These are phyloP conservation scores for Tineola bisselliella DNA, from an alignment of 2,888 invertebrate species.

Conservation along the genomic window DNA sequence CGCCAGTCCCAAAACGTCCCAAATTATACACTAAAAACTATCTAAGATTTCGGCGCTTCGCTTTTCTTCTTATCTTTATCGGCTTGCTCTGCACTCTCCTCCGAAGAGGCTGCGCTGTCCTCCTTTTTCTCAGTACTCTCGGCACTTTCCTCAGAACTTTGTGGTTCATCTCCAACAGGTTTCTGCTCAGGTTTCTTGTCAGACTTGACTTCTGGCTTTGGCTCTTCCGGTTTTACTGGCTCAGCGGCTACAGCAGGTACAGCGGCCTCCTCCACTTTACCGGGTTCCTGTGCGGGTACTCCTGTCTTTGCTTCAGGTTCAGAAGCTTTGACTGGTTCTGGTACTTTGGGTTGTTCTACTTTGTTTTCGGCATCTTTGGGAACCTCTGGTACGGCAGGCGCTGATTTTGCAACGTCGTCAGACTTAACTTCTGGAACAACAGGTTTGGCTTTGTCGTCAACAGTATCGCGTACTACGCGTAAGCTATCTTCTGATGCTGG, in stretches of 20 bases:
- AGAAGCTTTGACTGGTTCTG: conserved; percentile 11
- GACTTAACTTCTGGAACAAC: conserved; percentile 19
- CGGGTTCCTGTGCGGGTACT: conserved; percentile 19
- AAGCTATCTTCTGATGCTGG: conserved; percentile 28
- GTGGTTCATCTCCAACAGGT: conserved; percentile 27
- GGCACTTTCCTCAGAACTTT: conserved; percentile 36
- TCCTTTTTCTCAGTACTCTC: conserved; percentile 30
- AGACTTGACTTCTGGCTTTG: conserved; percentile 18
- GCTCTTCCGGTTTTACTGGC: conserved; percentile 13
- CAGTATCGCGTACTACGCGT: conserved; percentile 48
- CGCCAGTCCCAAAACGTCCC: conserved; percentile 43
- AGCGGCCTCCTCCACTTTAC: conserved; percentile 22
- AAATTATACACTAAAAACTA: conserved; percentile 20
- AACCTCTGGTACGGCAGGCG: conserved; percentile 27
- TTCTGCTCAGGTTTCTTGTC: conserved; percentile 18
- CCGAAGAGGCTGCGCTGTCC: conserved; percentile 29
- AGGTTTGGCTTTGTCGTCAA: conserved; percentile 36
- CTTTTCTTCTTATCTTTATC: conserved; percentile 19
- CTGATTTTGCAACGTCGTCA: conserved; percentile 25
- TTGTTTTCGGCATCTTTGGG: conserved; percentile 14
- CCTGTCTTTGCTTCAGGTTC: conserved; percentile 15
- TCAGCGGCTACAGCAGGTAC: conserved; percentile 17
- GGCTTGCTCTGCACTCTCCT: conserved; percentile 29
- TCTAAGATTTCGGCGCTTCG: conserved; percentile 17
- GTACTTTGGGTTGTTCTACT: not conserved